Percentiles rank a stretch among this genome's conserved stretches.
phyloP scores from a whole-genome alignment of 1,140 invertebrate genomes.

The Macrobrachium nipponense region DNA sequence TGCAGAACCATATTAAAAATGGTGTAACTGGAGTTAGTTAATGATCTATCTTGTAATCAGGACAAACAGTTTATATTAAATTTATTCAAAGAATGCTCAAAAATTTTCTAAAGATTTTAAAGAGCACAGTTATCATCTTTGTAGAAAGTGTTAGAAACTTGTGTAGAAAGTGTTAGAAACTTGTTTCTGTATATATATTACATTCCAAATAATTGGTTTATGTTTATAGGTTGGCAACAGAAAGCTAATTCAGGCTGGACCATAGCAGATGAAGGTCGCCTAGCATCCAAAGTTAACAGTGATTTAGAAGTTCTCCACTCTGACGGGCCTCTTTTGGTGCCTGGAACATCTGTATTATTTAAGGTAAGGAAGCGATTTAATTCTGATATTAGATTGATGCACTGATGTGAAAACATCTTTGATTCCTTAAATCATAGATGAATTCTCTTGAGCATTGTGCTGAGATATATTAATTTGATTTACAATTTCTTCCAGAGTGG shows the following conservation, averaged over 20 bases:
- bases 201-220: not conserved
- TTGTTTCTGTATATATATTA: not conserved
- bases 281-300: slow-evolving; percentile 36
- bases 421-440: too few species aligned
- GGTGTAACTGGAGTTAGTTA: too few species aligned
- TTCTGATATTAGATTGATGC: too few species aligned
- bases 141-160: too few species aligned
- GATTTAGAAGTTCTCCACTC: slow-evolving; percentile 50
- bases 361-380: slow-evolving; percentile 20
- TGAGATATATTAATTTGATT: too few species aligned
- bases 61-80: too few species aligned
- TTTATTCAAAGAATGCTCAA: not conserved
- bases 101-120: not conserved
- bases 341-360: slow-evolving; percentile 49
- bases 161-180: too few species aligned
- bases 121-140: not conserved
- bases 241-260: slow-evolving; percentile 19
- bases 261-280: slow-evolving; percentile 45
- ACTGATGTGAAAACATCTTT: too few species aligned
- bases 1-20: too few species aligned
- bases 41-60: too few species aligned
- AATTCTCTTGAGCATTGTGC: too few species aligned
- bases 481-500: too few species aligned
- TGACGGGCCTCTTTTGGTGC: slow-evolving; percentile 32
- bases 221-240: not conserved